Base-by-base conservation (phyloP, 2,797 vertebrate genomes). In the Malurus splendens region DNA sequence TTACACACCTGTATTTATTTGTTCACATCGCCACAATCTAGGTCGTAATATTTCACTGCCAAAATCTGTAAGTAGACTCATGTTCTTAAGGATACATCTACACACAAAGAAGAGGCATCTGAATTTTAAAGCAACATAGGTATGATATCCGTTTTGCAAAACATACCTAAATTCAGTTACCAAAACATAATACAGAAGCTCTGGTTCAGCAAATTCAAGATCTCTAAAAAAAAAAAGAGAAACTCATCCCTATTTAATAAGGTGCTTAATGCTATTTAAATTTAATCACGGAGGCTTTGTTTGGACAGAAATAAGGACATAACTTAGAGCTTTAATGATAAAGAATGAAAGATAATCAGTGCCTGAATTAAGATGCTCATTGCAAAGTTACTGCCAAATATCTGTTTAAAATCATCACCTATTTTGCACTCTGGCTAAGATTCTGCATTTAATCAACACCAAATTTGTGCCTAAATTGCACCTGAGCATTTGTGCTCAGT, bases 201-300 rank as follows among this genome's bases (percentile, higher is more conserved):
- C 20, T 60, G 57, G 27, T 33, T 60, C 50, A 61, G 47, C 19
- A 83, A 74, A 82, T 27, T 11, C 1, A 4, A 74, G 42, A 33
- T 47, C 14, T 19, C 24, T 19, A 2, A 5, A 22, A 12, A n/a
- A n/a, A 47, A 9, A 20, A 7, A 16, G 0, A 55, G 5, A 54
- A 72, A 72, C 23, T 79, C 45, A 39, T 54, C 13, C 24, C 33
- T 70, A 44, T 36, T 84, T 66, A 80, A 62, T 90, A 61, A 41
- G 12, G 19, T 1, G 0, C 23, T 68, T 61, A 54, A 57, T 41
- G 19, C 23, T 62, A 32, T 54, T 79, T 62, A 75, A 59, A 11
- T 68, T 71, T 33, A 79, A 86, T n/a, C 10, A 5, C 4, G 23
- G 41, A 82, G 32, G 20, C 18, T 85, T 80, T 70, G 33, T 71